phyloP scores from a whole-genome alignment of 2,113 vertebrate species.

The Brachyistius frenatus region DNA sequence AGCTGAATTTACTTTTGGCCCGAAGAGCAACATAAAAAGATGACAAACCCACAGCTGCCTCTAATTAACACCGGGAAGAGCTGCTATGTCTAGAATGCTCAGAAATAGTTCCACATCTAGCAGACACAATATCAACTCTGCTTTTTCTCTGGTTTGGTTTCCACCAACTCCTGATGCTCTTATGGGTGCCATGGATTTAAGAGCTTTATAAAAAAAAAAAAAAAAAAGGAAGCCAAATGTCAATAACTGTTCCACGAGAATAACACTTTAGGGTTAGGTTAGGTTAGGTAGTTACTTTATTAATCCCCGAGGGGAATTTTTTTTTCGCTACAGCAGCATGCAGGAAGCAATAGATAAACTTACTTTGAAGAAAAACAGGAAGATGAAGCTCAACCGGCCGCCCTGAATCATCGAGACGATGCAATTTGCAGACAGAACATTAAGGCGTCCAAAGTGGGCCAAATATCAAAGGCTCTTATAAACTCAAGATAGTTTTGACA shows the following conservation, averaged over 20 bases:
- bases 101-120: too few species aligned
- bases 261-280: too few species aligned
- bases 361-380: neutral
- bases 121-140: neutral
- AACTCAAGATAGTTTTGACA: constrained; percentile 14
- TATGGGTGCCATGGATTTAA: neutral
- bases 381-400: neutral
- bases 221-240: neutral
- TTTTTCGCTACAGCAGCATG: too few species aligned
- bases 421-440: neutral
- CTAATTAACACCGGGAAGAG: too few species aligned
- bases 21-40: too few species aligned
- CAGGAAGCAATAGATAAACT: too few species aligned
- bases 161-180: neutral
- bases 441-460: neutral
- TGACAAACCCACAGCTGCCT: too few species aligned
- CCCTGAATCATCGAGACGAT: neutral
- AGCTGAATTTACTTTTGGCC: neutral
- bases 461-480: neutral
- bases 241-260: neutral
- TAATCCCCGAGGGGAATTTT: too few species aligned
- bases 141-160: neutral
- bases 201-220: neutral
- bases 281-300: too few species aligned
- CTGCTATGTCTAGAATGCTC: too few species aligned